Base-by-base conservation (phyloP, 1,140 invertebrate genomes). In the Heliothis virescens region DNA sequence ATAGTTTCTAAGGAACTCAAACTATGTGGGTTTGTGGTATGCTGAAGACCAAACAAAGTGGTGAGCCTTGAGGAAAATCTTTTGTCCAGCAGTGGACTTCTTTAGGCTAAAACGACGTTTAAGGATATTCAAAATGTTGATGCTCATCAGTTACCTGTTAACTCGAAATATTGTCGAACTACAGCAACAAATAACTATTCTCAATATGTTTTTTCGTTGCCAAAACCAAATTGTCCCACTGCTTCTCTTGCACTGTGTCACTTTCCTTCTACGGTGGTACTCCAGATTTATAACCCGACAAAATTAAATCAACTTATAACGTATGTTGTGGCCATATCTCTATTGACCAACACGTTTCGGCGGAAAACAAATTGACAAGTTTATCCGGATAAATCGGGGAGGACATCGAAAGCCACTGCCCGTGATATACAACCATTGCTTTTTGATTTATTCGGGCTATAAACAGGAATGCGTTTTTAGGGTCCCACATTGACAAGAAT, bases 241-340 rank as follows among this genome's bases (percentile, higher is more conserved):
- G 47, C 3, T 62, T 29, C 15, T 34, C 21, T 1, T 75, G 52
- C 55, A 41, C 77, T 65, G 71, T 73, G 75, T 26, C 59, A 12
- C 13, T 62, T n/a, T 63, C n/a, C 52, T 21, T 34, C 65, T 75
- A 59, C 12, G 62, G 53, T 52, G 62, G 55, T 47, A 60, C 41
- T 85, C 63, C 83, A 76, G 87, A 89, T 91, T 89, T 90, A 90
- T 87, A 91, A 89, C 81, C 85, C 86, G 84, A 80, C 89, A 86
- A 92, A 90, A 89, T 90, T 78, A 88, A 90, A 88, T 84, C 79
- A 86, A 86, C 84, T 75, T 87, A 81, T 86, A 90, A 90, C 87
- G 79, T 83, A 86, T 87, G 83, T 63, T 73, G 74, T 72, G 69
- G 59, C 79, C 82, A 78, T 82, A 85, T 82, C 81, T 74, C 82